phyloP scores from a whole-genome alignment of 23 tunicate genomes.

The Trididemnum clinides region DNA sequence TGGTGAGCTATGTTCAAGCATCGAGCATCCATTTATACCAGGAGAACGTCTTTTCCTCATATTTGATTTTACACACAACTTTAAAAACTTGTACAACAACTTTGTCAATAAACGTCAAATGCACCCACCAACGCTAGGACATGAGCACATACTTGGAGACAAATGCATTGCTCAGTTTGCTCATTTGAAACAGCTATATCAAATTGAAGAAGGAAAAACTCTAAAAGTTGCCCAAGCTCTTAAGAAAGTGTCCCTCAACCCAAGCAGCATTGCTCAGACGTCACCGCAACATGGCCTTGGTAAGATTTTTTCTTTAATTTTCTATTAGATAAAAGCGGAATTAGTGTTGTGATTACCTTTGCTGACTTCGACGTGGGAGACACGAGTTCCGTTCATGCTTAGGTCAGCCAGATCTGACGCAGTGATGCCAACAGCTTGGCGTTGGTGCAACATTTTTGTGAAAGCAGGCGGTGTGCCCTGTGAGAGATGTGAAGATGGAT shows the following conservation, averaged over 20 bases:
- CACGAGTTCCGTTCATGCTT: too few species aligned
- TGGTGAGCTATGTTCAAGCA: background rate
- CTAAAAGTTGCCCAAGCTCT: slow-evolving; percentile 11
- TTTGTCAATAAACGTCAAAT: background rate
- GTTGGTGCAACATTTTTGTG: too few species aligned
- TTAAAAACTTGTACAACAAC: slow-evolving; percentile 11
- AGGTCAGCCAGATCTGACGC: too few species aligned
- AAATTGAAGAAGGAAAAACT: background rate
- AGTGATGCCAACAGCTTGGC: too few species aligned
- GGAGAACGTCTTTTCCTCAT: slow-evolving; percentile 8
- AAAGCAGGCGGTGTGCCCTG: too few species aligned
- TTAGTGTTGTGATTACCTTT: background rate
- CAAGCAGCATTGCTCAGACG: slow-evolving; percentile 5
- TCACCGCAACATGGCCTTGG: slow-evolving; percentile 3
- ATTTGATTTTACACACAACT: slow-evolving; percentile 25
- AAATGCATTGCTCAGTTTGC: slow-evolving; percentile 19
- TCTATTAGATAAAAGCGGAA: background rate
- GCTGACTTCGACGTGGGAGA: too few species aligned
- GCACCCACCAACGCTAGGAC: slow-evolving; percentile 11
- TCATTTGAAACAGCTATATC: slow-evolving; percentile 17
- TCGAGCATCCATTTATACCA: slow-evolving; percentile 6
- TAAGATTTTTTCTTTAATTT: background rate
- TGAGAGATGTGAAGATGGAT: too few species aligned
- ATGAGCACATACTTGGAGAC: slow-evolving; percentile 16
- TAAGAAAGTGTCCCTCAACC: slow-evolving; percentile 10